Percentiles rank a stretch among this genome's conserved stretches.
phyloP scores from a whole-genome alignment of 1,140 invertebrate genomes.

The Tribolium castaneum region DNA sequence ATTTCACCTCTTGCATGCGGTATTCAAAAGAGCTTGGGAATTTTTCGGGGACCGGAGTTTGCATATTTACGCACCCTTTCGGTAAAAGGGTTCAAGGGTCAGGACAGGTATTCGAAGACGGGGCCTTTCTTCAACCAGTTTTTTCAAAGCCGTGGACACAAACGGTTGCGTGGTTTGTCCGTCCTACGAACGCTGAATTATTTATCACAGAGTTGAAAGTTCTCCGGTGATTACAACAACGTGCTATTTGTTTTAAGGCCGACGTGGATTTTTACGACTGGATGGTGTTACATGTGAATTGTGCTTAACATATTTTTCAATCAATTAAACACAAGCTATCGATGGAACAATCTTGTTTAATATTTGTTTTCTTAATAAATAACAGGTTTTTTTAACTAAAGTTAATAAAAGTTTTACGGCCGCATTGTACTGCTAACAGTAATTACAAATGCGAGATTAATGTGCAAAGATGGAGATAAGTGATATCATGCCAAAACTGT shows the following conservation, averaged over 20 bases:
- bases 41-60: neutral
- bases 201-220: slow-evolving; percentile 2
- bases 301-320: slow-evolving; percentile 1
- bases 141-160: neutral
- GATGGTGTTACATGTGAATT: too few relatives aligned
- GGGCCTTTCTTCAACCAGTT: neutral
- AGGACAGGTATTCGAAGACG: slow-evolving; percentile 14
- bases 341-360: too few relatives aligned
- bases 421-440: neutral
- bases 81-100: slow-evolving; percentile 16
- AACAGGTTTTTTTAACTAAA: neutral
- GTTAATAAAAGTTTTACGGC: neutral
- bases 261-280: slow-evolving; percentile 14
- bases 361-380: too few relatives aligned
- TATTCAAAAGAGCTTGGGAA: slow-evolving; percentile 27
- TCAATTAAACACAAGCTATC: neutral
- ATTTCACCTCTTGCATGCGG: neutral
- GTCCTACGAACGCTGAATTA: slow-evolving; percentile 5
- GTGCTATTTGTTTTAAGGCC: slow-evolving; percentile 18
- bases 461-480: neutral
- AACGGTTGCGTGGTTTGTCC: slow-evolving; percentile 5
- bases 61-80: slow-evolving; percentile 32
- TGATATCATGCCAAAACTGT: neutral
- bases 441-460: neutral
- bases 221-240: neutral